phyloP scores from a whole-genome alignment of 2,888 invertebrate species.

The Onchidella celtica region DNA sequence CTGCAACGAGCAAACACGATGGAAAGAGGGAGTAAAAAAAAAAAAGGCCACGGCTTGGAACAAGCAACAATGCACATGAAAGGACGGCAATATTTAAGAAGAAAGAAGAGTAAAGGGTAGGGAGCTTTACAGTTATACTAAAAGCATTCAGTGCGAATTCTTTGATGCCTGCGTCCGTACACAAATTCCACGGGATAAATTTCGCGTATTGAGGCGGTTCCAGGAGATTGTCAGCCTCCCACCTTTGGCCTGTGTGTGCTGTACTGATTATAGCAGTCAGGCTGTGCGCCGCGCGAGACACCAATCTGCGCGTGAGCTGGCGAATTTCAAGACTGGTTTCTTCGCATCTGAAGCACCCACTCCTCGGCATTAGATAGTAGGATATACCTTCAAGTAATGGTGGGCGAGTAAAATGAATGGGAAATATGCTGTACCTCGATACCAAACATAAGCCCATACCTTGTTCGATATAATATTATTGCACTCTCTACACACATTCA shows the following conservation, averaged over 20 bases:
- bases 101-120: neutral
- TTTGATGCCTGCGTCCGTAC: conserved; percentile 10
- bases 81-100: neutral
- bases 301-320: neutral
- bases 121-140: neutral
- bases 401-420: too few relatives aligned
- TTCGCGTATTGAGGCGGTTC: conserved; percentile 31
- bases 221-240: conserved; percentile 16
- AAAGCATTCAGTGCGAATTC: conserved; percentile 19
- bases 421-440: too few relatives aligned
- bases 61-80: neutral
- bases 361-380: too few relatives aligned
- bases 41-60: too few relatives aligned
- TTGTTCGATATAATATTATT: too few relatives aligned
- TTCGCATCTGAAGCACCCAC: too few relatives aligned
- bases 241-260: conserved; percentile 17
- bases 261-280: neutral
- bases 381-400: too few relatives aligned
- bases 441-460: too few relatives aligned
- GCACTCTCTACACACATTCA: too few relatives aligned
- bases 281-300: neutral
- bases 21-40: too few relatives aligned
- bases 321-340: too few relatives aligned
- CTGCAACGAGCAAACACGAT: too few relatives aligned
- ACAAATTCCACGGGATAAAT: conserved; percentile 39